Evolutionary conservation across 2,113 vertebrate species (phyloP).

Genomic region (Pseudorasbora parva): DNA sequence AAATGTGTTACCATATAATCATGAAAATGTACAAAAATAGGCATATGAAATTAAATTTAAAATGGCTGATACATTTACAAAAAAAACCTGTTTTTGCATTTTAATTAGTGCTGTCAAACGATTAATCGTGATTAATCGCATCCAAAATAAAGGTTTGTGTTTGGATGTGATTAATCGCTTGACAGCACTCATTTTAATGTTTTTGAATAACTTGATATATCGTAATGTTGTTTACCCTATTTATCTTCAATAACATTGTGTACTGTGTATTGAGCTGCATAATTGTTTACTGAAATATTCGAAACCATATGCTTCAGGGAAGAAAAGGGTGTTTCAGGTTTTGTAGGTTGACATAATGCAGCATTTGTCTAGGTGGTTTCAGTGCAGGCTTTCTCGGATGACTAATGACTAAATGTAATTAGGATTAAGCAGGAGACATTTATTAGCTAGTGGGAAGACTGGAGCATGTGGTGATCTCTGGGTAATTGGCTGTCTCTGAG

Average conservation of each 20-base stretch:
- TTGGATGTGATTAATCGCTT: too few relatives aligned
- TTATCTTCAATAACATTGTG: not conserved
- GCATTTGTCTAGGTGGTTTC: constrained; percentile 2
- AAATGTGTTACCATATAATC: not conserved
- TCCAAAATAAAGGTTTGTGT: too few relatives aligned
- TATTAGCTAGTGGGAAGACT: constrained; percentile 20
- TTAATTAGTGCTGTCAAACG: too few relatives aligned
- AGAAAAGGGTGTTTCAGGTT: constrained; percentile 1
- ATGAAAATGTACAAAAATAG: not conserved
- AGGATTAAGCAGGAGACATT: constrained; percentile 28
- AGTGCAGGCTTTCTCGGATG: not conserved
- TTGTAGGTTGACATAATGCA: constrained; percentile 9
- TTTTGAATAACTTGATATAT: not conserved
- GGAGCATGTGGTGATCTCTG: constrained; percentile 17
- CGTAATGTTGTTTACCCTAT: not conserved
- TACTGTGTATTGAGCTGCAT: not conserved
- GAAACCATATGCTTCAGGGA: not conserved
- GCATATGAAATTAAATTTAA: not conserved
- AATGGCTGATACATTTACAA: not conserved
- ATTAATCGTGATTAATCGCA: too few relatives aligned
- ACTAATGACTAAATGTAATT: constrained; percentile 38
- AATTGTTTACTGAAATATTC: not conserved
- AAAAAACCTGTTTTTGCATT: not conserved
- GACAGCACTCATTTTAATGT: too few relatives aligned
- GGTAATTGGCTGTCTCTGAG: constrained; percentile 13